Evolutionary conservation across 2,888 invertebrate species (phyloP), one percentile per base, ranked within the genome.

Genomic region (Helicoverpa assulta): DNA sequence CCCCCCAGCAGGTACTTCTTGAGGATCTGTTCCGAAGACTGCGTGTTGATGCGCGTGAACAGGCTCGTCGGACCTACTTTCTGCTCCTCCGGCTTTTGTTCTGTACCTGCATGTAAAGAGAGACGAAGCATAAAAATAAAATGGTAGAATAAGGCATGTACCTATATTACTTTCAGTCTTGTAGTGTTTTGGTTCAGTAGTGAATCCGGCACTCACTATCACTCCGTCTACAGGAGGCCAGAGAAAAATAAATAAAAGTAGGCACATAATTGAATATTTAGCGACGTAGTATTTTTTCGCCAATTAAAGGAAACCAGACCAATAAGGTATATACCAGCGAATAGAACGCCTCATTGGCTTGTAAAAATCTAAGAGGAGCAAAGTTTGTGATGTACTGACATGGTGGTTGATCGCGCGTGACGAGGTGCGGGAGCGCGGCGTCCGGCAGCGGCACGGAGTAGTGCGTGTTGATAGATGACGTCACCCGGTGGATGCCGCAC

Each of bases 401-500:
- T 8, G 55, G 57, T 26, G 56, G 66, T 33, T 65, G 73, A 55
- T 57, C 43, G 55, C 63, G 74, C n/a, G 64, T 19, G 0, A 73
- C 81, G 18, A 67, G 51, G 8, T 43, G 63, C 0, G 76, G 64
- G 7, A 72, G 50, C 3, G 73, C 63, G 19, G 77, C 80, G 16
- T 78, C 82, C 62, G 80, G 65, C 40, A 40, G 40, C 40, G 88
- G 88, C 62, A 86, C 84, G 19, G 88, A 77, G 87, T 88, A 90
- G 80, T 90, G 93, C 63, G 92, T 85, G 89, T 90, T 92, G 82
- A 94, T 90, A 67, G 95, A 93, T 16, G 95, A 95, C 62, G 95
- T 95, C 75, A 95, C 94, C 66, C 95, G 95, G 89, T 97, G 97
- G 69, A 97, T 96, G 80, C 97, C 97, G 76, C 96, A 96, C 62